These are phyloP conservation scores for Nothoprocta perdicaria DNA, from an alignment of 2,113 vertebrate species.

Conservation along the genomic window DNA sequence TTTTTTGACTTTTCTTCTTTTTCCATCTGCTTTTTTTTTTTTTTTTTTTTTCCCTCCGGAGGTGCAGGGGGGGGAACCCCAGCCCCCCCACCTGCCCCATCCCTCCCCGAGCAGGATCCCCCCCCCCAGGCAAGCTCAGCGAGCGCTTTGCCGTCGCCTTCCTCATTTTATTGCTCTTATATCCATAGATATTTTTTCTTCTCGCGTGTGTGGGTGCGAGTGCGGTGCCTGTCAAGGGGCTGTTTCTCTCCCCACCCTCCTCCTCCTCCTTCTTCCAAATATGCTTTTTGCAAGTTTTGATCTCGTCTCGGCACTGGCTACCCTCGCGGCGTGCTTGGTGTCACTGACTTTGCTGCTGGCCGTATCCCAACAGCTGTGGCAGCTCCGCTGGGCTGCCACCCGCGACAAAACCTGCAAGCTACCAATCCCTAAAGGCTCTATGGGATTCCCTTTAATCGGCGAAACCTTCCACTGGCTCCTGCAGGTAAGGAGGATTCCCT, in stretches of 20 bases:
- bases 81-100: no score
- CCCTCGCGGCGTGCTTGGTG: slow-evolving; percentile 91
- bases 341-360: slow-evolving; percentile 93
- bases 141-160: no score
- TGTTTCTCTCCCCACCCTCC: slow-evolving; percentile 68
- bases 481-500: slow-evolving; percentile 86
- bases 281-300: slow-evolving; percentile 95
- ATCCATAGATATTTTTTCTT: no score
- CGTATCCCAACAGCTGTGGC: slow-evolving; percentile 97
- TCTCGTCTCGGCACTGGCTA: slow-evolving; percentile 94
- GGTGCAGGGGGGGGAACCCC: no score
- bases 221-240: slow-evolving; percentile 34
- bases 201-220: slow-evolving; percentile 37
- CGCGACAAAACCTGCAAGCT: slow-evolving; percentile 95
- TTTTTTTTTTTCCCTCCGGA: neutral
- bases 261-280: slow-evolving; percentile 69
- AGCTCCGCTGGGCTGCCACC: slow-evolving; percentile 94
- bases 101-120: no score
- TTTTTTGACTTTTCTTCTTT: no score
- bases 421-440: slow-evolving; percentile 95
- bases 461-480: slow-evolving; percentile 98
- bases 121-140: no score
- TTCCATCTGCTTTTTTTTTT: neutral
- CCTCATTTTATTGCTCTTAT: no score
- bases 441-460: slow-evolving; percentile 97